phyloP scores from a whole-genome alignment of 2,113 vertebrate species.

The Trematocara variabile region DNA sequence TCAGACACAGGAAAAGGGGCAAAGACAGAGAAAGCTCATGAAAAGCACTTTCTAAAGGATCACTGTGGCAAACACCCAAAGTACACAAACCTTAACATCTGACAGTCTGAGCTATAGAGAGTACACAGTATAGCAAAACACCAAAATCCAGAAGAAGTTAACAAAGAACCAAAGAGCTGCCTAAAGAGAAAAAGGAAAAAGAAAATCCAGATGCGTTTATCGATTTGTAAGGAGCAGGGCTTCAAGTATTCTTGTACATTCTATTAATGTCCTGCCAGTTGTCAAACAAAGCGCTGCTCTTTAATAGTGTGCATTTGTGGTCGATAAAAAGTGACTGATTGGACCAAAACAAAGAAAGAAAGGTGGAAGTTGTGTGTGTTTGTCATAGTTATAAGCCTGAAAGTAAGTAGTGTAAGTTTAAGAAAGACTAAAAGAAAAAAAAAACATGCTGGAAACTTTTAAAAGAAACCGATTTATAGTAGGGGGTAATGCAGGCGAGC shows the following conservation, averaged over 20 bases:
- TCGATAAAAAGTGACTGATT: not conserved
- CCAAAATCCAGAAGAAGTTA: not conserved
- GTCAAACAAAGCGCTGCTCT: not conserved
- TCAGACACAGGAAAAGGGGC: not conserved
- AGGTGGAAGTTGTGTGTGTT: not conserved
- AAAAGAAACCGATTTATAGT: not conserved
- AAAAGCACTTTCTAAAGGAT: not conserved
- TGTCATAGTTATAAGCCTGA: not conserved
- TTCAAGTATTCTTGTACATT: not conserved
- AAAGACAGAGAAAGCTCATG: not conserved
- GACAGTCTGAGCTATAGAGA: not conserved
- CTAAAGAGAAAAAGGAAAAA: not conserved
- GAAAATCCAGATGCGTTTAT: not conserved
- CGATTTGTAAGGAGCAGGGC: not conserved
- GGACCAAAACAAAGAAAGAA: not conserved
- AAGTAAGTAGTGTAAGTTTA: not conserved
- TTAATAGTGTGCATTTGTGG: not conserved
- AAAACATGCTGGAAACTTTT: not conserved
- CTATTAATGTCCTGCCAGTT: not conserved
- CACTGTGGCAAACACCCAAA: not conserved
- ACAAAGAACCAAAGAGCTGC: not conserved
- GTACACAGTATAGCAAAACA: not conserved
- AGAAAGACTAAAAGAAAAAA: not conserved
- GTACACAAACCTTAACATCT: conserved; percentile 4
- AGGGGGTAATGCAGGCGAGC: not conserved